A percentile compares a stretch with the other conserved stretches of the same genome.
These are phyloP conservation scores for Capra hircus DNA, from an alignment of 2,113 vertebrate species.

Conservation along the genomic window DNA sequence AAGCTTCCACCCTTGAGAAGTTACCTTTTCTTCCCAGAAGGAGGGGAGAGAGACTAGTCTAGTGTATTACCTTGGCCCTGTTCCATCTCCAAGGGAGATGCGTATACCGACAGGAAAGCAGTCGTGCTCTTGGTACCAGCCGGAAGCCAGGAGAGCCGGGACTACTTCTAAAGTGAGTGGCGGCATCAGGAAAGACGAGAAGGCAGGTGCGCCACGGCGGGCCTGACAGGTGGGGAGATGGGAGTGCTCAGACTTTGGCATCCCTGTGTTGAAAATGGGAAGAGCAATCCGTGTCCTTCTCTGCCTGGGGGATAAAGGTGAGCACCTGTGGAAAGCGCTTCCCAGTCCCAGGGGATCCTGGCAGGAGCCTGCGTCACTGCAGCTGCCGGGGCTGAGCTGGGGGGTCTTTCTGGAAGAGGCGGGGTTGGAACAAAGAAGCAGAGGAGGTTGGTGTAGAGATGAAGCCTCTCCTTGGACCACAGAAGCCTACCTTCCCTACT, in stretches of 20 bases:
- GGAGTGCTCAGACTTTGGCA: background rate
- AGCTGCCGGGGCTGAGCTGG: background rate
- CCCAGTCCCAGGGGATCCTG: background rate
- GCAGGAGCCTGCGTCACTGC: background rate
- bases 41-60: background rate
- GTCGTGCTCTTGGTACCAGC: rapidly evolving
- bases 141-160: background rate
- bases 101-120: rapidly evolving
- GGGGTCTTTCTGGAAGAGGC: background rate
- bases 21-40: background rate
- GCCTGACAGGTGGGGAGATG: no score
- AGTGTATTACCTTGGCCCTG: rapidly evolving
- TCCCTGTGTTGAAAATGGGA: background rate
- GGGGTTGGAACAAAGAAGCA: background rate
- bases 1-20: background rate
- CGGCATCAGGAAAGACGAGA: background rate
- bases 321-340: background rate
- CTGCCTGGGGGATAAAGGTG: background rate
- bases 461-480: background rate
- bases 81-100: background rate
- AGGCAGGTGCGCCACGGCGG: background rate
- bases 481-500: background rate
- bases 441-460: background rate
- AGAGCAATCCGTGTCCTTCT: background rate
- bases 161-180: background rate